Conservation (phyloP, 37 sponge, comb jelly and placozoan species). For the Halichondria panicea region DNA sequence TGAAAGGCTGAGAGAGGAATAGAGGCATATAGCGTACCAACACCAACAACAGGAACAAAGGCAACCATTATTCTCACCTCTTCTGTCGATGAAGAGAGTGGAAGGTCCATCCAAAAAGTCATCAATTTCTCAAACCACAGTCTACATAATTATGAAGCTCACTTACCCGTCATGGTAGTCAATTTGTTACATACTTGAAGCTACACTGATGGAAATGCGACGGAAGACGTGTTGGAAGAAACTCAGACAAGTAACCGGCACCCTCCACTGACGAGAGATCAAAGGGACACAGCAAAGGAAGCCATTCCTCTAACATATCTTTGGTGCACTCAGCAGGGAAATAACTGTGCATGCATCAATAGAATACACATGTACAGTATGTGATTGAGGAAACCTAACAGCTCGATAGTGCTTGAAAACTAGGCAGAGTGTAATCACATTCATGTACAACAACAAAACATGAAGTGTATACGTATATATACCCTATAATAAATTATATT, state of each 20-base stretch:
- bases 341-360: conserved; percentile 77
- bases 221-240: conserved; percentile 73
- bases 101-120: conserved; percentile 57
- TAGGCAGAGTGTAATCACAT: too few species aligned
- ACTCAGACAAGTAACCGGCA: conserved; percentile 39
- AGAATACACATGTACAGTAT: conserved; percentile 4
- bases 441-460: too few species aligned
- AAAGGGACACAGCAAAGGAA: conserved; percentile 83
- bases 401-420: too few species aligned
- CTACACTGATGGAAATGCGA: conserved; percentile 57
- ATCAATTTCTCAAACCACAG: conserved; percentile 92
- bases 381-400: too few species aligned
- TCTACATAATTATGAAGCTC: conserved; percentile 15
- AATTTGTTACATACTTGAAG: conserved; percentile 33
- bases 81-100: conserved; percentile 23
- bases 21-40: not conserved
- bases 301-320: conserved; percentile 93
- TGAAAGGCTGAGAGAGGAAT: conserved; percentile 39
- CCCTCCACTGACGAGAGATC: conserved; percentile 59
- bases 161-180: not conserved
- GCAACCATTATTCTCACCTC: conserved; percentile 23
- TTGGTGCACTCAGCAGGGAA: conserved; percentile 86
- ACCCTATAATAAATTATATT: too few species aligned
- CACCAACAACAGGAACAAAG: not conserved
- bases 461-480: too few species aligned